Evolutionary conservation across 1,140 invertebrate species (phyloP), one percentile per base, ranked within the genome.

Genomic region (Drosophila parabipectinata): DNA sequence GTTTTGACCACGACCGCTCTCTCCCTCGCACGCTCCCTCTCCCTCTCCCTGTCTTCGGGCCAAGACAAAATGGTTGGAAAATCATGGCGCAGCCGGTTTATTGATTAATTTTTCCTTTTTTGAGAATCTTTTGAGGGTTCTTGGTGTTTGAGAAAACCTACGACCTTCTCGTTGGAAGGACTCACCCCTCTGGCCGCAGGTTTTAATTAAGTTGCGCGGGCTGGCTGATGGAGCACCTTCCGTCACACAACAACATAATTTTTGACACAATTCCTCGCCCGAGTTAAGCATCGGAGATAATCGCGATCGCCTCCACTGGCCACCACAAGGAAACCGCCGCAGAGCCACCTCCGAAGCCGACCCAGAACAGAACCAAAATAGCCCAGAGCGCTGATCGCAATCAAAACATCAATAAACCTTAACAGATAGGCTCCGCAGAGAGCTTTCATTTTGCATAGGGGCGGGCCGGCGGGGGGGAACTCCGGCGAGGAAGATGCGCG

Each of bases 401-500:
- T 90, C 87, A 88, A 90, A 90, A 90, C 87, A 90, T 90, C 87
- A 90, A 90, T 90, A 90, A 90, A 90, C 87, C 87, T 89, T 90
- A 90, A 90, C 87, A 87, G 87, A 82, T 90, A 82, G 57, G 51
- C 50, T 37, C 45, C 39, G 41, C 30, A 48, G 45, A 64, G 60
- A 64, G 72, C 72, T 74, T 66, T 75, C 55, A 51, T 71, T 71
- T 72, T 71, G 66, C 68, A 69, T 69, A 68, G n/a, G n/a, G 26
- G 50, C 8, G 44, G 44, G 44, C 6, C 26, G 15, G 28, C 24
- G 18, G 8, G n/a, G 30, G 14, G 47, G 18, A 18, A 50, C n/a
- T 15, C 7, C 58, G 56, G 50, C 55, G 26, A 30, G 8, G 47
- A 18, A 34, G 52, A 34, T 52, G 18, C 32, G 24, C 56, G 24